Conservation (phyloP, 2,113 vertebrate species). For the Zapornia atra region DNA sequence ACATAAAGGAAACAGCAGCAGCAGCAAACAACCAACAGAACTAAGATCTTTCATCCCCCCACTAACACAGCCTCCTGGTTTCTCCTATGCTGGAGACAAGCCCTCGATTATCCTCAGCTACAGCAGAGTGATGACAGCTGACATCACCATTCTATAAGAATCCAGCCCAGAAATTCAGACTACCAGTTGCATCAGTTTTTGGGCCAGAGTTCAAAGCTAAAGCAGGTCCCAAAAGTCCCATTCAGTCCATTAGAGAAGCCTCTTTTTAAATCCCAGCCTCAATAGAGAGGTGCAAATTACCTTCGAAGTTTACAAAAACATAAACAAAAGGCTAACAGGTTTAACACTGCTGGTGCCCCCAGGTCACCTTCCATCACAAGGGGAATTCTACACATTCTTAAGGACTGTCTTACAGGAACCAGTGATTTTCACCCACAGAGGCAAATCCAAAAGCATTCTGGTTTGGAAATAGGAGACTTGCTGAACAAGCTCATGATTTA, state of each 20-base stretch:
- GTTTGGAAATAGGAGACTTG: not conserved
- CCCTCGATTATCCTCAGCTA: slow-evolving; percentile 30
- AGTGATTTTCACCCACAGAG: not conserved
- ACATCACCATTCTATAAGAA: slow-evolving; percentile 35
- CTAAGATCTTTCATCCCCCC: not conserved
- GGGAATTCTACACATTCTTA: not conserved
- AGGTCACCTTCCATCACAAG: not conserved
- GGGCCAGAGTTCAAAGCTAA: slow-evolving; percentile 57
- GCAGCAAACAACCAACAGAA: not conserved
- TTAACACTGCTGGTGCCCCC: not conserved
- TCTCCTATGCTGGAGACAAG: slow-evolving; percentile 4
- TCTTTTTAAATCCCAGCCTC: not conserved
- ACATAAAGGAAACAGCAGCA: slow-evolving; percentile 4
- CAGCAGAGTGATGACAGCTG: slow-evolving; percentile 56
- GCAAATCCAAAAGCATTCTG: not conserved
- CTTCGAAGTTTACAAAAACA: slow-evolving; percentile 1
- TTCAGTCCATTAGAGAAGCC: slow-evolving; percentile 1
- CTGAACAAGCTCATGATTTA: not conserved
- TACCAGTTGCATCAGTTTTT: slow-evolving; percentile 57
- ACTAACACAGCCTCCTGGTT: not conserved
- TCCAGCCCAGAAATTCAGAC: slow-evolving; percentile 50
- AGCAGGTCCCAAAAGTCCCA: slow-evolving; percentile 20
- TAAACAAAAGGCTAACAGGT: not conserved
- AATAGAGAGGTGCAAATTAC: not conserved
- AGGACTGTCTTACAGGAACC: not conserved